phyloP scores from a whole-genome alignment of 2,888 invertebrate species.

The Crematogaster levior region DNA sequence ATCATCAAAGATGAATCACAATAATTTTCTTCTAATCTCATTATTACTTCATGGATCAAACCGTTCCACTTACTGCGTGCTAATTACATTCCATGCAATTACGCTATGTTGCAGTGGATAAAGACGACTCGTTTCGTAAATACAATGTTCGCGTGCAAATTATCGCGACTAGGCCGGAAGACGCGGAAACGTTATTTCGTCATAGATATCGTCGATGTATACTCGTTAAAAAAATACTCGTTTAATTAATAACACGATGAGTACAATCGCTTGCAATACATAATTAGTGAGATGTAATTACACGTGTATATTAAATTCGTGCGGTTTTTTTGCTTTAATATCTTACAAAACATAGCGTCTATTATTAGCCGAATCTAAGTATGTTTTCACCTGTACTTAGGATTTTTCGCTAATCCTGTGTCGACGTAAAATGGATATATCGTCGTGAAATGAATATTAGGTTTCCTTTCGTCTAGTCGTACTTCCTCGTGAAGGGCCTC shows the following conservation, averaged over 20 bases:
- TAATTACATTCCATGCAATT: neutral
- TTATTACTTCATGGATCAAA: neutral
- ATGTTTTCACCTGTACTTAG: conserved; percentile 82
- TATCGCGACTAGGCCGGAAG: conserved; percentile 9
- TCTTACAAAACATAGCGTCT: neutral
- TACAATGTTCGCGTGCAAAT: conserved; percentile 17
- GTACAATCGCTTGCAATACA: neutral
- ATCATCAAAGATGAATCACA: neutral
- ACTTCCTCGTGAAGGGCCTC: conserved; percentile 80
- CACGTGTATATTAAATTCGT: neutral
- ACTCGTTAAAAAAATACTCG: neutral
- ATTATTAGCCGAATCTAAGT: neutral
- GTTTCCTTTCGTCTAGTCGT: conserved; percentile 60
- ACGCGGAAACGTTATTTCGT: neutral
- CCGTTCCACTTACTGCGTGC: neutral
- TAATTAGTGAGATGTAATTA: neutral
- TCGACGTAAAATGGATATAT: conserved; percentile 87
- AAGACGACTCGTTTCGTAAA: neutral
- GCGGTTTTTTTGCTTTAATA: neutral
- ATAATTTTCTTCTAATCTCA: conserved; percentile 4
- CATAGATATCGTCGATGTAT: neutral
- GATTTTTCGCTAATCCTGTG: conserved; percentile 85
- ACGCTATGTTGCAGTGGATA: neutral
- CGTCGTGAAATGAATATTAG: conserved; percentile 86
- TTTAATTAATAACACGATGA: conserved; percentile 26